Base-by-base conservation (phyloP, 2,888 invertebrate species). In the Tenthredo distinguenda region DNA sequence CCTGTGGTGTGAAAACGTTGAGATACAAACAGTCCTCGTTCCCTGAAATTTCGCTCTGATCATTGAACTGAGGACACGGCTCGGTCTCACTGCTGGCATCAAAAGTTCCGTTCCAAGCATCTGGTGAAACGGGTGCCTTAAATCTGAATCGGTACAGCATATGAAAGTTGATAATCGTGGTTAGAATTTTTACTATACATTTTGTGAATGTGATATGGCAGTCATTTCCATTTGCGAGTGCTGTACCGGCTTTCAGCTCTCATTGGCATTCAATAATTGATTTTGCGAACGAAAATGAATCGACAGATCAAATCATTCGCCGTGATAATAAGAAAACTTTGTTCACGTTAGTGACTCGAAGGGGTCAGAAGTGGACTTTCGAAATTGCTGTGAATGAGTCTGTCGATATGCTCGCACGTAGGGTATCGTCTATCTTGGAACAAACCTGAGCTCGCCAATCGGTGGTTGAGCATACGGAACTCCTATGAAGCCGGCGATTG, bases 11-110 rank as follows among this genome's bases (percentile, higher is more conserved):
- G 15, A 47, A 76, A 76, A 47, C 47, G 40, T 76, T 76, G 47
- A 76, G 76, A 47, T 76, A 47, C 7, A 76, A 47, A 31, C 76
- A 76, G 76, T 76, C 76, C 40, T 76, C 76, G 47, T 76, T 40
- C 15, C 76, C 76, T 15, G 43, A n/a, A 21, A 47, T 10, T 47
- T 21, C 10, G 15, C 10, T 26, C 7, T 62, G 26, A 71, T 34
- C 34, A 37, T 76, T 21, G 2, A n/a, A 31, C 15, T 76, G 47
- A 15, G 47, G 43, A 47, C 76, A 76, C 15, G 47, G n/a, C 26
- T 76, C 40, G 43, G 21, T 12, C 9, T 76, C 40, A 15, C 26
- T 76, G 18, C 76, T 40, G 12, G 47, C 76, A 21, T 76, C 47
- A 1, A 76, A 47, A n/a, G 47, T 76, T 47, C 76, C 76, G 6